Conservation (phyloP, 2,888 invertebrate genomes). For the Molanna angustata region DNA sequence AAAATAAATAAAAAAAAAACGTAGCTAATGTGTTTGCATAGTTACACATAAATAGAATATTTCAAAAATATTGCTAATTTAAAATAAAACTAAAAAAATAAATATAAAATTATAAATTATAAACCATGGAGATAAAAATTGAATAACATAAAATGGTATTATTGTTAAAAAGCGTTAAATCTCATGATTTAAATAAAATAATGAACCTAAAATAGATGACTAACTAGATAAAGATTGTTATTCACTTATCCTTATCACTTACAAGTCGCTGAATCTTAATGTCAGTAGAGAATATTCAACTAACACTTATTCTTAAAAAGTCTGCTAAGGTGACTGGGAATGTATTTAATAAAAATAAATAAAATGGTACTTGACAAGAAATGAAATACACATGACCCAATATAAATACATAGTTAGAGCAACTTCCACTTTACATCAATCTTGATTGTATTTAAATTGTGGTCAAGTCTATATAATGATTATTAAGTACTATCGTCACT, state of each 20-base stretch:
- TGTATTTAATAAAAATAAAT: background rate
- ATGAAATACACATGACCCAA: slow-evolving; percentile 13
- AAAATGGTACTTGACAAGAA: no score
- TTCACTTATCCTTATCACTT: slow-evolving; percentile 8
- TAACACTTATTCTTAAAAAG: slow-evolving; percentile 3
- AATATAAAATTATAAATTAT: slow-evolving; percentile 8
- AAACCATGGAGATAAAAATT: slow-evolving; percentile 15
- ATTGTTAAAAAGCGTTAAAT: slow-evolving; percentile 18
- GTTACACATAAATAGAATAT: slow-evolving; percentile 15
- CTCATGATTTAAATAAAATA: slow-evolving; percentile 20
- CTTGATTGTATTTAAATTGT: slow-evolving; percentile 21
- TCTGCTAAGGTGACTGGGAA: slow-evolving; percentile 8
- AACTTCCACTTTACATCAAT: slow-evolving; percentile 33
- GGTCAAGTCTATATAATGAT: no score
- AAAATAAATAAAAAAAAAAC: slow-evolving; percentile 8
- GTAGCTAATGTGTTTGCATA: slow-evolving; percentile 7
- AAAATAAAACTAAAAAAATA: slow-evolving; percentile 5
- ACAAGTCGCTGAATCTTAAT: slow-evolving; percentile 28
- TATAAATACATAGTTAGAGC: slow-evolving; percentile 25
- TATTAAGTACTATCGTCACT: no score
- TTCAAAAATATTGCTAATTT: slow-evolving; percentile 5
- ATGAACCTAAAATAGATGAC: slow-evolving; percentile 8
- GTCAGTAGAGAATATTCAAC: slow-evolving; percentile 19
- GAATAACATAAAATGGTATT: slow-evolving; percentile 14
- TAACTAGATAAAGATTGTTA: slow-evolving; percentile 5